Base-by-base conservation (phyloP, 2,113 vertebrate species). In the Falco punctatus region DNA sequence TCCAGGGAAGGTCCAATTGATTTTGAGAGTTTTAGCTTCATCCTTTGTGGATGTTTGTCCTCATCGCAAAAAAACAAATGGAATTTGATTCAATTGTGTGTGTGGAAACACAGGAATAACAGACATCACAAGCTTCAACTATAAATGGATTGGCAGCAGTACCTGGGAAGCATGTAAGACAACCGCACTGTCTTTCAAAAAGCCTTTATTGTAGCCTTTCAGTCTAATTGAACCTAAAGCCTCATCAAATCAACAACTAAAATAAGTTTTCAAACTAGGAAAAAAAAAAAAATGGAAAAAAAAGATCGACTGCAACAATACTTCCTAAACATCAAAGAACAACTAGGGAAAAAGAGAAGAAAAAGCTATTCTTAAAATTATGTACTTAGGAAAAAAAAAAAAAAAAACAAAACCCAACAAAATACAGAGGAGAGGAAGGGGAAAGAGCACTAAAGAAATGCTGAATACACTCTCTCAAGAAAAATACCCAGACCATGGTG, bases 271-370 rank as follows among this genome's bases (percentile, higher is more conserved):
- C 49, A 82, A 54, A 8, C 28, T 48, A 52, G 0, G 8, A 32
- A 49, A 48, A n/a, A 35, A 35, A 35, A 35, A 44, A 38, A 38
- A 38, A 38, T 38, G 14, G 11, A n/a, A 26, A 42, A 26, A 13
- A 51, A 30, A 24, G 16, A 44, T 10, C 23, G 3, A 32, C 23
- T 51, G 5, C 20, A 67, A 44, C 40, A 81, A 48, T 81, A 30
- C n/a, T 51, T 91, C 42, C 22, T 78, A 58, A 94, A 54, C 11
- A 71, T 10, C 7, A 74, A 40, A 93, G 23, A 62, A 65, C 4
- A 21, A 64, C 5, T 6, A 5, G 2, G 4, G 1, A 2, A 4
- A 11, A 9, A 13, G 16, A 18, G 2, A n/a, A 32, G 12, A 58
- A 72, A 70, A 70, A 83, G 3, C 20, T 32, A 14, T 73, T 73